These are phyloP conservation scores for Dreissena rostriformis DNA, from an alignment of 1,140 invertebrate species.

Conservation along the genomic window DNA sequence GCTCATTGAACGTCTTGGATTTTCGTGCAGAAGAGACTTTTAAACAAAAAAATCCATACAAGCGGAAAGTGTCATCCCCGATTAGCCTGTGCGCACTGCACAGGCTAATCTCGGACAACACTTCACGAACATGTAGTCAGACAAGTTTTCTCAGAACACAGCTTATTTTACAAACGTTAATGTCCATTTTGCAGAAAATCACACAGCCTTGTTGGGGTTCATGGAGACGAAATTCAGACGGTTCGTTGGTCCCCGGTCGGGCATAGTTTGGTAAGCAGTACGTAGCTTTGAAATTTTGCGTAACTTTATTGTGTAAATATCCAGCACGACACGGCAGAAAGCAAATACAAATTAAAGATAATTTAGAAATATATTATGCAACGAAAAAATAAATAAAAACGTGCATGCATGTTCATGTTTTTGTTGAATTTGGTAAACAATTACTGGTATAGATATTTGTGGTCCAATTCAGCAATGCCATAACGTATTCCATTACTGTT, in stretches of 20 bases:
- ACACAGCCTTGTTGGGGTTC: conserved; percentile 27
- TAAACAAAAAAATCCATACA: too few relatives aligned
- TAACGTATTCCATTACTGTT: not conserved
- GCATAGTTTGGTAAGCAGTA: conserved; percentile 79
- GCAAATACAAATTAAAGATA: not conserved
- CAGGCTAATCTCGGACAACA: too few relatives aligned
- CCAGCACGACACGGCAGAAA: not conserved
- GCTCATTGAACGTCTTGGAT: too few relatives aligned
- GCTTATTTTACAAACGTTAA: not conserved
- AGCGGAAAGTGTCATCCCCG: too few relatives aligned
- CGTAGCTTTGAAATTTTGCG: not conserved
- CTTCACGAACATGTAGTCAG: too few relatives aligned
- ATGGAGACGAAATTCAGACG: conserved; percentile 78
- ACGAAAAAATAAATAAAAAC: too few relatives aligned
- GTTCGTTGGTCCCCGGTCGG: conserved; percentile 88
- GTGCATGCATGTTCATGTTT: too few relatives aligned
- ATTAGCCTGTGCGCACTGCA: too few relatives aligned
- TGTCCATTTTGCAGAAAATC: conserved; percentile 82
- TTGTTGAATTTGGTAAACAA: too few relatives aligned
- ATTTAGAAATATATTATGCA: too few relatives aligned
- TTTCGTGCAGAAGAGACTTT: too few relatives aligned
- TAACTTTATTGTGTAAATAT: not conserved
- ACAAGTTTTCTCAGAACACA: too few relatives aligned
- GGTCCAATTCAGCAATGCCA: not conserved
- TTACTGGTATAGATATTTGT: not conserved